A percentile compares a stretch with the other conserved stretches of the same genome.
These are phyloP conservation scores for Lucinisca nassula DNA, from an alignment of 2,888 invertebrate genomes.

Conservation along the genomic window DNA sequence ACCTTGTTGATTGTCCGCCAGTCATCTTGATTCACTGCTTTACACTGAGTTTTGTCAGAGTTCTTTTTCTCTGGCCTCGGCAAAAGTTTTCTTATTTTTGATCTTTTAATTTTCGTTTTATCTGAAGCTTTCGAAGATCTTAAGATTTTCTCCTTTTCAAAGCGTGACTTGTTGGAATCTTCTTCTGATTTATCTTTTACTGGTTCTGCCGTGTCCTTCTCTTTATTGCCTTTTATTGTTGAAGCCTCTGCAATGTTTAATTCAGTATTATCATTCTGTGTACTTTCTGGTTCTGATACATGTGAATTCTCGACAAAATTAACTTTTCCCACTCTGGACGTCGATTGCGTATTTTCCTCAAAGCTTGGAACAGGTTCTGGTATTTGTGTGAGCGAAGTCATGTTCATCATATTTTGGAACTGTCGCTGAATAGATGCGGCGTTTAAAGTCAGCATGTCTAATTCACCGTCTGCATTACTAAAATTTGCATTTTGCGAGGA, in stretches of 20 bases:
- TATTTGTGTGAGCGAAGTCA: conserved; percentile 72
- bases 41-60: conserved; percentile 10
- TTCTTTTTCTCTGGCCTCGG: not conserved
- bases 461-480: conserved; percentile 1
- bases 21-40: conserved; percentile 32
- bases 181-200: not conserved
- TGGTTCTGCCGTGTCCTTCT: not conserved
- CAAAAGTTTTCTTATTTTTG: not conserved
- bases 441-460: conserved; percentile 60
- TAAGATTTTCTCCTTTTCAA: not conserved
- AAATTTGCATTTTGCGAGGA: not conserved
- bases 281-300: not conserved
- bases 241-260: not conserved
- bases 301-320: conserved; percentile 26
- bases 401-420: conserved; percentile 73
- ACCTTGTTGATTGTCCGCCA: conserved; percentile 50
- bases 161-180: not conserved
- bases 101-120: not conserved
- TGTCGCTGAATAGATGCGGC: conserved; percentile 74
- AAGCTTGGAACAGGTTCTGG: too few species aligned
- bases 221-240: not conserved
- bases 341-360: not conserved
- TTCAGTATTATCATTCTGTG: not conserved
- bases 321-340: conserved; percentile 2
- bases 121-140: not conserved